phyloP scores from a whole-genome alignment of 2,113 vertebrate genomes.

The Cyanocitta stelleri region DNA sequence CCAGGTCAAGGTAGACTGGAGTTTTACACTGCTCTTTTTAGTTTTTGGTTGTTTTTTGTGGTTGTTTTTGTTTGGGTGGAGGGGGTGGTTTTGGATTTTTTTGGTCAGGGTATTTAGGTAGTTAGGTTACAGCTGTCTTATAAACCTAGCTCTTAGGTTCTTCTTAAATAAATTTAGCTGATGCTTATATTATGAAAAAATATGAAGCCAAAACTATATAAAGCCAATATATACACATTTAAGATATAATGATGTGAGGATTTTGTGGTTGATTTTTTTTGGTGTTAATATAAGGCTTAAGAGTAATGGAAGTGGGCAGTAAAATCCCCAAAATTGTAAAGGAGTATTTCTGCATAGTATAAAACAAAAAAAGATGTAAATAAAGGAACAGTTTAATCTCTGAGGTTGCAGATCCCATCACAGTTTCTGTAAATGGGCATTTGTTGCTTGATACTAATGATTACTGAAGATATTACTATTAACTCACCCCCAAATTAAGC shows the following conservation, averaged over 20 bases:
- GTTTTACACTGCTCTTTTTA: neutral
- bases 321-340: neutral
- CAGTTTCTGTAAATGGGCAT: neutral
- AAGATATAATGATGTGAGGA: neutral
- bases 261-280: neutral
- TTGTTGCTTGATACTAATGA: neutral
- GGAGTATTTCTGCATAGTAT: neutral
- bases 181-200: neutral
- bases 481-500: neutral
- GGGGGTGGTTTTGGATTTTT: accelerated
- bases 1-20: neutral
- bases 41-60: neutral
- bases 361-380: neutral
- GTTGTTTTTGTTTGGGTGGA: neutral
- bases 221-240: neutral
- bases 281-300: neutral
- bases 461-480: neutral
- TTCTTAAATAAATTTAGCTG: neutral
- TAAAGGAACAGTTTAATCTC: neutral
- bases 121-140: neutral
- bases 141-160: neutral
- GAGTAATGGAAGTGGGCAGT: neutral
- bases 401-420: neutral
- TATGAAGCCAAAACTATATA: too few relatives aligned
- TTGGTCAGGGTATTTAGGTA: neutral